Evolutionary conservation across 35 echinoderm and acorn worm species (phyloP).

Genomic region (Patiria miniata): DNA sequence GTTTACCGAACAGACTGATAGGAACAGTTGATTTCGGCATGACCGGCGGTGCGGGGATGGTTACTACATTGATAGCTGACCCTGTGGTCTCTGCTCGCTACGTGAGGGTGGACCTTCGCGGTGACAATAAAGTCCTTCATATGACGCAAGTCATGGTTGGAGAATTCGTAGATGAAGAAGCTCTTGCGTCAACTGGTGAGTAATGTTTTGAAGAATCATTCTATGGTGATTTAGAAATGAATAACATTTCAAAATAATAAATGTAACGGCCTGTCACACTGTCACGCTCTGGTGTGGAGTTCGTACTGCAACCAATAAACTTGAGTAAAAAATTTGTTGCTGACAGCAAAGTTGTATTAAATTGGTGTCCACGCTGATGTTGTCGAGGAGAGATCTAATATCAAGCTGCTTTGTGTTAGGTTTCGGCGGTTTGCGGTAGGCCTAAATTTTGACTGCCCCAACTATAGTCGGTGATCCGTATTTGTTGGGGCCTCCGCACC

Average conservation of each 20-base stretch:
- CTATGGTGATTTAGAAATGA: too few species aligned
- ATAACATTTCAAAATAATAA: too few species aligned
- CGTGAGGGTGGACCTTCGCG: background rate
- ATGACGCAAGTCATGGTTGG: background rate
- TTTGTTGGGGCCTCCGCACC: background rate
- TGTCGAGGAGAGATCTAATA: background rate
- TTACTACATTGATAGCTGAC: background rate
- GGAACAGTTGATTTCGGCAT: background rate
- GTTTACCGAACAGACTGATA: background rate
- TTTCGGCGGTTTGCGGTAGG: background rate
- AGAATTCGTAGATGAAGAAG: background rate
- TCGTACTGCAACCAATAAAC: too few species aligned
- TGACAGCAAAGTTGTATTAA: too few species aligned
- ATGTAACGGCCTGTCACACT: too few species aligned
- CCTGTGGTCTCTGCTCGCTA: background rate
- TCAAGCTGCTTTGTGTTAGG: background rate
- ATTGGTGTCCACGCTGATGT: background rate
- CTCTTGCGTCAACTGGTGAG: background rate
- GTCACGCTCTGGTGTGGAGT: too few species aligned
- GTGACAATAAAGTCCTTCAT: background rate
- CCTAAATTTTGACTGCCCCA: too few species aligned
- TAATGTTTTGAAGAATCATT: too few species aligned
- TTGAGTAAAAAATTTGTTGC: too few species aligned
- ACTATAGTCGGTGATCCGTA: background rate
- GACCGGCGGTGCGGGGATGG: background rate